Evolutionary conservation across 2,113 vertebrate species (phyloP).

Genomic region (Oceanodroma tethys): DNA sequence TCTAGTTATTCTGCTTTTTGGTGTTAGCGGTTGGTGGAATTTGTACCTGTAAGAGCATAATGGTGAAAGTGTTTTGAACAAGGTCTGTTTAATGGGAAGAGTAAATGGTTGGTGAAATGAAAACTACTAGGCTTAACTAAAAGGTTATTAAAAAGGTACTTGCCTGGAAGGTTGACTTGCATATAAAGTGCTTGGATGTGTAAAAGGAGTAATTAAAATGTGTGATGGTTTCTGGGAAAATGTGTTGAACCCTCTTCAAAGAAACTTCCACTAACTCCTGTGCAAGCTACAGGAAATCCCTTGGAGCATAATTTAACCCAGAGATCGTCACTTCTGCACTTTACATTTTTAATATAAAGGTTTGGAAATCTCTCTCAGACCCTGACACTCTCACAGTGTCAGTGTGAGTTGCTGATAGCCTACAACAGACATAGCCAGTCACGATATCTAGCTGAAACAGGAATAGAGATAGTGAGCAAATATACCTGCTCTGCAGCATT

Average conservation of each 20-base stretch:
- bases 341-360: not conserved
- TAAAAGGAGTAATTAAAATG: slow-evolving; percentile 34
- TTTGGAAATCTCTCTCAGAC: not conserved
- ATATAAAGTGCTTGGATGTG: slow-evolving; percentile 6
- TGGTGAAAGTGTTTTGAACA: slow-evolving; percentile 4
- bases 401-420: not conserved
- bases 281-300: not conserved
- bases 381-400: not conserved
- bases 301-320: not conserved
- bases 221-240: not conserved
- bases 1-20: not conserved
- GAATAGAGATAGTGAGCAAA: not conserved
- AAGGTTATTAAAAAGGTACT: slow-evolving; percentile 37
- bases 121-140: slow-evolving; percentile 25
- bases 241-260: not conserved
- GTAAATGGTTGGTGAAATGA: slow-evolving; percentile 50
- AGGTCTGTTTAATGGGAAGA: slow-evolving; percentile 6
- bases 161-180: not conserved
- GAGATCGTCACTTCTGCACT: not conserved
- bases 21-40: not conserved
- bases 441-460: not conserved
- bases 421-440: not conserved
- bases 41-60: not conserved
- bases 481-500: not conserved
- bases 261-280: not conserved